Evolutionary conservation across 2,888 invertebrate species (phyloP).

Genomic region (Tortrix viridana): DNA sequence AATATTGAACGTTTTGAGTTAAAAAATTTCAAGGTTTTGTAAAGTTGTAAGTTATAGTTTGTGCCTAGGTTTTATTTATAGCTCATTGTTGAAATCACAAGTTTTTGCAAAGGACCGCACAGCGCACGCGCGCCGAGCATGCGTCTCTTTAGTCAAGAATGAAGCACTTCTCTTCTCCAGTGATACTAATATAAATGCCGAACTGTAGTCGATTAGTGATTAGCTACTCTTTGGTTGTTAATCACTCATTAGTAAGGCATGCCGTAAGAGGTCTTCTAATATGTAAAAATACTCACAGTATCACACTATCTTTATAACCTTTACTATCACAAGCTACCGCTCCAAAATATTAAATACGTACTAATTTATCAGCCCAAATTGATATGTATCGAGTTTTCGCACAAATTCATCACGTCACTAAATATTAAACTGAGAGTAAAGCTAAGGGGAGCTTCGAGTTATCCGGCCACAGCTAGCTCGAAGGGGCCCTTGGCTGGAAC

Average conservation of each 20-base stretch:
- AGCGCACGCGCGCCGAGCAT: constrained; percentile 7
- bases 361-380: constrained; percentile 76
- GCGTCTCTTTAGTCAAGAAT: constrained; percentile 36
- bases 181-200: constrained; percentile 55
- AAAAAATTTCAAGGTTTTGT: constrained; percentile 54
- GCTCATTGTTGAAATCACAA: constrained; percentile 54
- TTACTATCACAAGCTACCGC: constrained; percentile 75
- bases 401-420: constrained; percentile 75
- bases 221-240: constrained; percentile 56
- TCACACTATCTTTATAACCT: constrained; percentile 66
- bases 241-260: constrained; percentile 76
- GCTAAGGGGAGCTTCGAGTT: constrained; percentile 62
- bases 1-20: constrained; percentile 62
- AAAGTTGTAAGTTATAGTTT: constrained; percentile 55
- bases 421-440: constrained; percentile 55
- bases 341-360: constrained; percentile 63
- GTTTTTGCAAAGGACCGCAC: constrained; percentile 33
- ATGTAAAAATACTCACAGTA: constrained; percentile 72
- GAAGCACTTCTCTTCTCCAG: constrained; percentile 53
- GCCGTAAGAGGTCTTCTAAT: constrained; percentile 68
- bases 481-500: constrained; percentile 58
- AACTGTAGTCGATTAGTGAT: constrained; percentile 42
- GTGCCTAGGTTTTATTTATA: constrained; percentile 54
- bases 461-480: constrained; percentile 81
- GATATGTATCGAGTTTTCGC: constrained; percentile 83